Conservation (phyloP, 1,140 invertebrate species). For the Liolophura sinensis region DNA sequence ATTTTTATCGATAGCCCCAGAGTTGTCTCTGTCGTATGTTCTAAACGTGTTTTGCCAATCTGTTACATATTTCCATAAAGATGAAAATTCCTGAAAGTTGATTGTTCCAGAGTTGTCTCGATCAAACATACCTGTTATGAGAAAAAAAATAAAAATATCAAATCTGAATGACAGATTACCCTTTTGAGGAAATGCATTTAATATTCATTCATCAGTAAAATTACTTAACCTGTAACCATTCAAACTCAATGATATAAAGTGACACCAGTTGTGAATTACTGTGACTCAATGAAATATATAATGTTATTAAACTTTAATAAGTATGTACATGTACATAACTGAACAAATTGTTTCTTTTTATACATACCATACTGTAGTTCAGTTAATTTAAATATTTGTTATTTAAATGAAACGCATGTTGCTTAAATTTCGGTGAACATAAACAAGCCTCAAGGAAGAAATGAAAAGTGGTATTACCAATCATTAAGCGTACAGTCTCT, state of each 20-base stretch:
- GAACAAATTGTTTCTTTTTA: too few relatives aligned
- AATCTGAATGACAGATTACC: not conserved
- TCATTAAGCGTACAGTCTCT: constrained; percentile 94
- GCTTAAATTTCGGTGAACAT: too few relatives aligned
- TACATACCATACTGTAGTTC: too few relatives aligned
- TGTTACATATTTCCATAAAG: constrained; percentile 97
- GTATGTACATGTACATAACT: too few relatives aligned
- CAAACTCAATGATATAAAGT: too few relatives aligned
- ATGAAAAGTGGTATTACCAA: constrained; percentile 68
- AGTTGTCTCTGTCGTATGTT: constrained; percentile 91
- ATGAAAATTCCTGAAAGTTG: constrained; percentile 92
- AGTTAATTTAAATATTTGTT: too few relatives aligned
- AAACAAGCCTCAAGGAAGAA: too few relatives aligned
- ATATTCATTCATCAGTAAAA: not conserved
- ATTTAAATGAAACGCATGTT: too few relatives aligned
- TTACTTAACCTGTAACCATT: too few relatives aligned
- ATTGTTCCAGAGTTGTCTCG: constrained; percentile 85
- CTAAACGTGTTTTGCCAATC: constrained; percentile 97
- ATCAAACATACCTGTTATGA: constrained; percentile 92
- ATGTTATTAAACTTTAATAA: too few relatives aligned
- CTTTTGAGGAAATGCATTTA: not conserved
- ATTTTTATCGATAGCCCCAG: constrained; percentile 90
- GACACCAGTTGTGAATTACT: too few relatives aligned
- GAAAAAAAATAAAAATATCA: constrained; percentile 1
- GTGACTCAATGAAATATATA: too few relatives aligned